Conservation (phyloP, 1,140 invertebrate genomes). For the Cotesia typhae region DNA sequence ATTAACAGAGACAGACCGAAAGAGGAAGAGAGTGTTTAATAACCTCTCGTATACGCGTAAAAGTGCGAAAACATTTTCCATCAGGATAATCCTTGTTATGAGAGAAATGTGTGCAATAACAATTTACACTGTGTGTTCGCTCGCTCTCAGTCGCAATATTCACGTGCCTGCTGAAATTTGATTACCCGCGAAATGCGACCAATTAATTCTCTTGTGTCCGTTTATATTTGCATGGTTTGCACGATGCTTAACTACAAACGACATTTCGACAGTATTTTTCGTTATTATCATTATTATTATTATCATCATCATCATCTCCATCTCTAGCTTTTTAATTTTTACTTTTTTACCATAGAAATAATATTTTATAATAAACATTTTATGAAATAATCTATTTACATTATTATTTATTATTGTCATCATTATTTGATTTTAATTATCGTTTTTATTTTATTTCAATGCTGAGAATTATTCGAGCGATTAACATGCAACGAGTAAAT, state of each 20-base stretch:
- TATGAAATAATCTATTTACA: no score
- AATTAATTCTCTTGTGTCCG: constrained; percentile 30
- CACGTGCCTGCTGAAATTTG: constrained; percentile 25
- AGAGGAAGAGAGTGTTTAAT: constrained; percentile 13
- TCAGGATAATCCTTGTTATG: constrained; percentile 30
- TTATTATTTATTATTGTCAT: no score
- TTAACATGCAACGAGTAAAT: no score
- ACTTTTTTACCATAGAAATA: no score
- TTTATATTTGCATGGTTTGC: constrained; percentile 6
- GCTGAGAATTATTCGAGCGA: no score
- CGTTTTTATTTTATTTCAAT: no score
- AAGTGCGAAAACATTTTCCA: constrained; percentile 27
- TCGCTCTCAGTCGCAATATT: constrained; percentile 20
- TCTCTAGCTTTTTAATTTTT: no score
- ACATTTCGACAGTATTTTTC: constrained; percentile 7
- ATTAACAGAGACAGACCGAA: neutral
- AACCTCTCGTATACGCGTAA: neutral
- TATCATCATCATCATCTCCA: neutral
- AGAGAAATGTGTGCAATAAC: constrained; percentile 25
- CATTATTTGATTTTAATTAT: no score
- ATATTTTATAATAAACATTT: no score
- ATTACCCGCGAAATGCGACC: constrained; percentile 30
- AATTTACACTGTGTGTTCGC: constrained; percentile 17
- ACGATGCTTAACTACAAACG: neutral
- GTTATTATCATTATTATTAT: neutral